Evolutionary conservation across 2,888 invertebrate species (phyloP).

Genomic region (Anaspis maculata): DNA sequence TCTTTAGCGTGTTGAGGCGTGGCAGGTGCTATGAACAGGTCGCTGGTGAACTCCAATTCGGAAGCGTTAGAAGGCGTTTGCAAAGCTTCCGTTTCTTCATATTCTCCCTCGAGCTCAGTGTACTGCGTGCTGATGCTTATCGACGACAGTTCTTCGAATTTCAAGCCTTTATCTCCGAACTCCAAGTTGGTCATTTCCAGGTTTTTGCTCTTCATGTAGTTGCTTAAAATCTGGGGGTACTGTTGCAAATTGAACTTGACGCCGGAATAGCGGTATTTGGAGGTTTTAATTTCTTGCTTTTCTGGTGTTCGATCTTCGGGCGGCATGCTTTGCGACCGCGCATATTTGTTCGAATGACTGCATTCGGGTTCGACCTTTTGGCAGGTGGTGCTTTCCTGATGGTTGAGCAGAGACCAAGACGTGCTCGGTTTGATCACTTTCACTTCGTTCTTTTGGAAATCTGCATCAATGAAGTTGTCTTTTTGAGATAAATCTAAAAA

Average conservation of each 20-base stretch:
- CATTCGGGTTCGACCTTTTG: slow-evolving; percentile 4
- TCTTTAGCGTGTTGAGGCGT: slow-evolving; percentile 20
- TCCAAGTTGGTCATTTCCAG: slow-evolving; percentile 54
- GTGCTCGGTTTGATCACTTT: slow-evolving; percentile 22
- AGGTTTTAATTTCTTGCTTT: slow-evolving; percentile 13
- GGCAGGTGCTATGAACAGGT: slow-evolving; percentile 31
- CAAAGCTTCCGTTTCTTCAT: slow-evolving; percentile 48
- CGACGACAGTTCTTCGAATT: slow-evolving; percentile 22
- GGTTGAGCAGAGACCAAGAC: slow-evolving; percentile 21
- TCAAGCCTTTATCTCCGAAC: slow-evolving; percentile 50
- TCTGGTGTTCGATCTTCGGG: slow-evolving; percentile 25
- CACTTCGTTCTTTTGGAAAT: slow-evolving; percentile 19
- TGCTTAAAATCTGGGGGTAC: slow-evolving; percentile 64
- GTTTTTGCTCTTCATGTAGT: slow-evolving; percentile 69
- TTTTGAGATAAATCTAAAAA: slow-evolving; percentile 10
- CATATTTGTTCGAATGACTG: slow-evolving; percentile 7
- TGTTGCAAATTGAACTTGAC: slow-evolving; percentile 68
- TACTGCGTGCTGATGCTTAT: slow-evolving; percentile 26
- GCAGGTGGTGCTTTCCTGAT: slow-evolving; percentile 1
- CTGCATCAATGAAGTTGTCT: slow-evolving; percentile 22
- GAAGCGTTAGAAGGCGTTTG: slow-evolving; percentile 75
- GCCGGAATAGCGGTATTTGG: slow-evolving; percentile 55
- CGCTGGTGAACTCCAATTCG: slow-evolving; percentile 53
- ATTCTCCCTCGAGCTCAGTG: slow-evolving; percentile 16
- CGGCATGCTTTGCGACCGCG: slow-evolving; percentile 34